Evolutionary conservation across 2,797 vertebrate species (phyloP), one percentile per base, ranked within the genome.

Genomic region (Rachycentron canadum): DNA sequence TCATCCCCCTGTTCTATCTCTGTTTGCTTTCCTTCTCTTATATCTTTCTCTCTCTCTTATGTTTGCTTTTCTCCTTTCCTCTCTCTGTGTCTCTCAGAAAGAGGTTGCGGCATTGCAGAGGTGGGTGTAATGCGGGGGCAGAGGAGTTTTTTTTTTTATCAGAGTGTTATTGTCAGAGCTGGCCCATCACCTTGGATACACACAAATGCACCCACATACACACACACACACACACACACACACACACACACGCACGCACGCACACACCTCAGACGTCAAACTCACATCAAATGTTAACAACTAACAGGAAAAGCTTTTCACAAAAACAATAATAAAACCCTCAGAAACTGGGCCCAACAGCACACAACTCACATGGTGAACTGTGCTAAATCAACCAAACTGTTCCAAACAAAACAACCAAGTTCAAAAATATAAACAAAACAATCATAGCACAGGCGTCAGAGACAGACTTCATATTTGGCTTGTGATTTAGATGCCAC

Each of bases 21-120:
- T 78, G 65, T 90, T 86, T 84, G 59, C 62, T 76, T 81, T 77
- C 66, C 65, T 70, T 76, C 71, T 81, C 69, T 70, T 79, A 36
- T 82, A 73, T 69, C 56, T 71, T 57, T 56, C 60, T 84, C 73
- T 64, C 17, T 45, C 58, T 76, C 28, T 73, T 14, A 26, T 74
- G 34, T 85, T 84, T 88, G 68, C 73, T 68, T 76, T 73, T 49
- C 47, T 61, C 77, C 34, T 64, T 73, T 80, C 50, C 56, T 77
- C 73, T 63, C 59, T 81, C 30, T 74, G 34, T 74, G 67, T 88
- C 77, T 87, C 81, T 76, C 66, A 85, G 76, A 86, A 85, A 89
- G 84, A 93, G 88, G 88, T 91, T 92, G 89, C 86, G 59, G 85
- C 90, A 91, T 80, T 89, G 90, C 73, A 38, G 90, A 92, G 90